Evolutionary conservation across 1,140 invertebrate species (phyloP).

Genomic region (Homarus americanus): DNA sequence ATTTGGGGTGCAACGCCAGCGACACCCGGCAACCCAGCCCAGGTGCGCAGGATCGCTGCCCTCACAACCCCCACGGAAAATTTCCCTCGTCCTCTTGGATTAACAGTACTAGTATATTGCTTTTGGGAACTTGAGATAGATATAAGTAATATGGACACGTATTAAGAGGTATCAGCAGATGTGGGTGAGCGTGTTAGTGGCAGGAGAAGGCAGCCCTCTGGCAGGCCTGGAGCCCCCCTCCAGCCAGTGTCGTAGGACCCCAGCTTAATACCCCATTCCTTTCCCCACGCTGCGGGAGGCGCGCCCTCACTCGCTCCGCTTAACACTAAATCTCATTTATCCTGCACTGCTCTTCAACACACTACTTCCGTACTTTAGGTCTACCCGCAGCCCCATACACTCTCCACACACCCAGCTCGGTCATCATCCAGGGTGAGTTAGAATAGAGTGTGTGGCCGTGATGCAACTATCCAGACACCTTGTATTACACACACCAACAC

Average conservation of each 20-base stretch:
- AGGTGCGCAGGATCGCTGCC: conserved; percentile 56
- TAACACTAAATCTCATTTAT: not conserved
- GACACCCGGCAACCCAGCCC: conserved; percentile 43
- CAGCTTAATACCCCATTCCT: conserved; percentile 12
- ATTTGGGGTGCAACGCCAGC: not conserved
- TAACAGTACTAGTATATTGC: conserved; percentile 14
- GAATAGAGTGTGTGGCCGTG: not conserved
- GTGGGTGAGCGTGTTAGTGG: not conserved
- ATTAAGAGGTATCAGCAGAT: not conserved
- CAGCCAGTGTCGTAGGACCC: not conserved
- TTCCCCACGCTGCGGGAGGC: conserved; percentile 1
- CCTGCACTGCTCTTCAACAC: not conserved
- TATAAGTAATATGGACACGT: not conserved
- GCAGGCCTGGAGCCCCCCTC: not conserved
- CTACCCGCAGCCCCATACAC: not conserved
- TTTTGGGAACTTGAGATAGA: not conserved
- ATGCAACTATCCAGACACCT: not conserved
- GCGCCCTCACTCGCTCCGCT: not conserved
- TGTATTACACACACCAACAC: not conserved
- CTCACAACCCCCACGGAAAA: conserved; percentile 56
- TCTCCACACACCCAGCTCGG: not conserved
- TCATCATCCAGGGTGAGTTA: not conserved
- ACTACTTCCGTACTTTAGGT: not conserved
- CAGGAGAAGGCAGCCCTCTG: not conserved
- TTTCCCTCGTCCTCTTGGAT: conserved; percentile 46